These are phyloP conservation scores for Ennomos fuscantarius DNA, from an alignment of 2,888 invertebrate genomes.

Conservation along the genomic window DNA sequence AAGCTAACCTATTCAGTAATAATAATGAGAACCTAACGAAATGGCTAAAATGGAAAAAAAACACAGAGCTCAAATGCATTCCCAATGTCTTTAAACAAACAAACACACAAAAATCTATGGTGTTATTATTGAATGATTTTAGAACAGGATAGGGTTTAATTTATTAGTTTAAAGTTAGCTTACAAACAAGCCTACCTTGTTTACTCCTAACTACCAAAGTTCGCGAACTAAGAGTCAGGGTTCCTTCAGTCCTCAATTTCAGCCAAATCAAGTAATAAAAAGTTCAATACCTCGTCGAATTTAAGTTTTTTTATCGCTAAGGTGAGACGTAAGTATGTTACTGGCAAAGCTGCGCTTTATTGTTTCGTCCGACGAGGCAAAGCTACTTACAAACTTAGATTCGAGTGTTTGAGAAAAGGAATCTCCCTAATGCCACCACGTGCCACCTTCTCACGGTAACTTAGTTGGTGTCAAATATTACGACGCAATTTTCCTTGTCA, in stretches of 20 bases:
- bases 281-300: constrained; percentile 5
- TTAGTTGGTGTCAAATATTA: constrained; percentile 23
- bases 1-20: no score
- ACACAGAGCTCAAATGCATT: no score
- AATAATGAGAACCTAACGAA: no score
- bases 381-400: constrained; percentile 26
- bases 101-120: no score
- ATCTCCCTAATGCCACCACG: constrained; percentile 27
- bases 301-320: constrained; percentile 11
- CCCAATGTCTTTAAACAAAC: no score
- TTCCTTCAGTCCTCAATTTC: not conserved
- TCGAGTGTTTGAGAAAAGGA: constrained; percentile 17
- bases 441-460: constrained; percentile 26
- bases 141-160: no score
- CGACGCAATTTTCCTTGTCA: constrained; percentile 22
- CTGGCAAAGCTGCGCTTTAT: constrained; percentile 8
- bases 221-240: not conserved
- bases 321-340: not conserved
- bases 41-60: no score
- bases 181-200: constrained; percentile 2
- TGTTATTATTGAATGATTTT: no score
- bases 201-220: constrained; percentile 10
- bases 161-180: not conserved
- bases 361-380: constrained; percentile 17
- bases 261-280: constrained; percentile 1